phyloP scores from a whole-genome alignment of 2,888 invertebrate species.

The Plebejus argus region DNA sequence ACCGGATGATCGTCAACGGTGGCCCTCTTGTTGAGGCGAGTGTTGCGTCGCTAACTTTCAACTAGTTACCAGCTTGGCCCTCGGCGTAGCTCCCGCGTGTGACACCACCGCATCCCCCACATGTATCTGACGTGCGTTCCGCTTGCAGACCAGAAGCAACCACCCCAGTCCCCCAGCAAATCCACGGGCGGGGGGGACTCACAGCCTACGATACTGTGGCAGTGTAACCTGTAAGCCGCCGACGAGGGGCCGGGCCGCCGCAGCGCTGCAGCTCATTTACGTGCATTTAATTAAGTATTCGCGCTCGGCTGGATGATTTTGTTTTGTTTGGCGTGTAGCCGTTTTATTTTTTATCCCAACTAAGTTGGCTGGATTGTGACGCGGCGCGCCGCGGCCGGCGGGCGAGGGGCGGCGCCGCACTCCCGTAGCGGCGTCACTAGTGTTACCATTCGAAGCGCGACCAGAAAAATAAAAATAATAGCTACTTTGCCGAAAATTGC shows the following conservation, averaged over 20 bases:
- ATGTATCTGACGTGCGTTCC: neutral
- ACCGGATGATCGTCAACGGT: neutral
- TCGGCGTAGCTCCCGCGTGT: conserved; percentile 4
- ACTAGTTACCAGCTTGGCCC: neutral
- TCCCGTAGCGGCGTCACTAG: conserved; percentile 63
- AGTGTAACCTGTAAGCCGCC: conserved; percentile 93
- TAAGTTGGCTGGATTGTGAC: conserved; percentile 71
- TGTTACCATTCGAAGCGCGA: conserved; percentile 60
- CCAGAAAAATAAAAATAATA: neutral
- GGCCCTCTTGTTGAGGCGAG: neutral
- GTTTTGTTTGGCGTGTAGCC: conserved; percentile 59
- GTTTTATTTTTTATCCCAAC: conserved; percentile 68
- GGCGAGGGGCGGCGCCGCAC: conserved; percentile 51
- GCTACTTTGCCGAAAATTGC: neutral
- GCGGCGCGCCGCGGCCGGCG: conserved; percentile 60
- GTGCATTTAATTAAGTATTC: conserved; percentile 39
- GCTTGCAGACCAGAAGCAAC: conserved; percentile 91
- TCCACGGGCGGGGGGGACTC: conserved; percentile 91
- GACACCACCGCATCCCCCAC: neutral
- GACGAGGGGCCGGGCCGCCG: conserved; percentile 38
- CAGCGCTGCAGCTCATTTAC: conserved; percentile 39
- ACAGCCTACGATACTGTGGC: conserved; percentile 99
- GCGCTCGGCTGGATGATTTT: conserved; percentile 58
- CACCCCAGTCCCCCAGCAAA: conserved; percentile 88
- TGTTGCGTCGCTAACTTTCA: conserved; percentile 8